phyloP scores from a whole-genome alignment of 2,113 vertebrate genomes.

The Sinocyclocheilus anshuiensis region DNA sequence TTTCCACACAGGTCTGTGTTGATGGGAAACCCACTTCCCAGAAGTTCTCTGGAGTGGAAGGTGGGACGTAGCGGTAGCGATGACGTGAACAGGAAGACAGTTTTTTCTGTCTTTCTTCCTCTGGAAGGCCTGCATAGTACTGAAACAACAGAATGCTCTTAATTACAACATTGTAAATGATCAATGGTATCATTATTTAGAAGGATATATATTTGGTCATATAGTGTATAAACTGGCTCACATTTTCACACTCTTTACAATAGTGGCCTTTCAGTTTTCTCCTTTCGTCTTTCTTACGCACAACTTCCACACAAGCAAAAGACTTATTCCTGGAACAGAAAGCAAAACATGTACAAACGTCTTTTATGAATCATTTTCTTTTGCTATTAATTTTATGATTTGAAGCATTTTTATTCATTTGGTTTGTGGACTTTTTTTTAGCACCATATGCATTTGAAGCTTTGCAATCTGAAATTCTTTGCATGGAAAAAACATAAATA shows the following conservation, averaged over 20 bases:
- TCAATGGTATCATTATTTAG: neutral
- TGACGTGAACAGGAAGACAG: conserved; percentile 90
- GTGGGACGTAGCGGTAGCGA: conserved; percentile 87
- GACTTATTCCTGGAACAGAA: conserved; percentile 66
- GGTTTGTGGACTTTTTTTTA: neutral
- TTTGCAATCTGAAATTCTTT: neutral
- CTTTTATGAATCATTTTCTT: neutral
- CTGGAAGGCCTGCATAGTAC: conserved; percentile 92
- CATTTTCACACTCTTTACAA: conserved; percentile 95
- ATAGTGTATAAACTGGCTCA: conserved; percentile 70
- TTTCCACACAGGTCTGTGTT: conserved; percentile 91
- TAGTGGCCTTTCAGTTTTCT: conserved; percentile 89
- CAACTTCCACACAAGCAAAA: conserved; percentile 89
- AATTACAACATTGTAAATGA: neutral
- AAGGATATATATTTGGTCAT: neutral
- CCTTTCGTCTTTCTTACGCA: conserved; percentile 95
- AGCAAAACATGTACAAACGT: neutral
- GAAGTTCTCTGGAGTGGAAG: conserved; percentile 93
- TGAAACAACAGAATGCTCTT: conserved; percentile 58
- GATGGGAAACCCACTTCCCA: conserved; percentile 99
- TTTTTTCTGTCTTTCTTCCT: conserved; percentile 87
- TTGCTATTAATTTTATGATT: neutral
- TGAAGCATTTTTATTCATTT: neutral
- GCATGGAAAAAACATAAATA: neutral
- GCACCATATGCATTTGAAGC: neutral